Conservation (phyloP, 1,140 invertebrate genomes). For the Euura lappo region DNA sequence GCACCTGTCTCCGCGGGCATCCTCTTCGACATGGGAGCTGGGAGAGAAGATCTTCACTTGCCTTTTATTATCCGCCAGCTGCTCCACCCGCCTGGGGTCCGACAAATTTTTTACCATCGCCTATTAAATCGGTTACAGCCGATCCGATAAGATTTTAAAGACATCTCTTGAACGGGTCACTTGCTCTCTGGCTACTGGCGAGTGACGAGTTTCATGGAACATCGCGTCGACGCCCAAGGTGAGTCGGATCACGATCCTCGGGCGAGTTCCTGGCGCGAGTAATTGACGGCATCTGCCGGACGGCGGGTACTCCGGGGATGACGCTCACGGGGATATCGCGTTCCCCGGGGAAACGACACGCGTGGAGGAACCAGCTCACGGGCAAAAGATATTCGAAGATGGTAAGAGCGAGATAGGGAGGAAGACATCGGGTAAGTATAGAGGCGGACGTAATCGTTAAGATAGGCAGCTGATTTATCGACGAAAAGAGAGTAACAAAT, state of each 20-base stretch:
- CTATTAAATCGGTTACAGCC: neutral
- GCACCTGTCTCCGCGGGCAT: neutral
- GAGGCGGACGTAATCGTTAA: slow-evolving; percentile 21
- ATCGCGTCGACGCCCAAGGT: neutral
- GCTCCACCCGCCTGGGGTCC: slow-evolving; percentile 1
- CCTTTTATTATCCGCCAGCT: neutral
- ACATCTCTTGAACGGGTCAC: neutral
- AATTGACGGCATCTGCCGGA: slow-evolving; percentile 26
- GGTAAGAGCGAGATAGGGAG: slow-evolving; percentile 13
- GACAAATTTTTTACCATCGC: neutral
- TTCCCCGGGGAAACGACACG: neutral
- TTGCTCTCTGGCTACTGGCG: neutral
- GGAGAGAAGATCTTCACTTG: neutral
- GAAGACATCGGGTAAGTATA: slow-evolving; percentile 20
- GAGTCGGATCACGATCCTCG: neutral
- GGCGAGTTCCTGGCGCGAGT: slow-evolving; percentile 11
- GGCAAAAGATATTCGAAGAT: slow-evolving; percentile 12
- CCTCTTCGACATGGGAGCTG: neutral
- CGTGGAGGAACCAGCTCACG: neutral
- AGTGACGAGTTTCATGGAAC: too few relatives aligned
- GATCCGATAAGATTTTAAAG: neutral
- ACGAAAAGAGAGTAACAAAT: neutral
- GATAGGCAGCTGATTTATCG: slow-evolving; percentile 25
- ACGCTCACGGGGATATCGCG: neutral
- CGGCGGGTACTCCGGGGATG: neutral